Evolutionary conservation across 1,140 invertebrate genomes (phyloP).

Genomic region (Drosophila prosaltans): DNA sequence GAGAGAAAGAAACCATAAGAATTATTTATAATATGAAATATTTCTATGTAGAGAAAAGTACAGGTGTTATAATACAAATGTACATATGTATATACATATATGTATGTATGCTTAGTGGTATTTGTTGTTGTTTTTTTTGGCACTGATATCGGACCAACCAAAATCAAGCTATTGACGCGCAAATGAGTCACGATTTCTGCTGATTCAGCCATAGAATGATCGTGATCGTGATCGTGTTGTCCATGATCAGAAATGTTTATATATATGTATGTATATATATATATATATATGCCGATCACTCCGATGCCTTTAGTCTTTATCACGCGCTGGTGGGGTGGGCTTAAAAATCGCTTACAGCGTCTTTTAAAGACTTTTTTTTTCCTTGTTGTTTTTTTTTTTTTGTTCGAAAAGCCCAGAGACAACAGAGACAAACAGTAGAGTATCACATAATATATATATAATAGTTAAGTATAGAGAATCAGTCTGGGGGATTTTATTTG

Average conservation of each 20-base stretch:
- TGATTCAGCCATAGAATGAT: slow-evolving; percentile 12
- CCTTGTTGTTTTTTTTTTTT: not conserved
- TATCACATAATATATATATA: slow-evolving; percentile 7
- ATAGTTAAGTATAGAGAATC: slow-evolving; percentile 12
- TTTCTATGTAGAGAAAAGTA: slow-evolving; percentile 1
- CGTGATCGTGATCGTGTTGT: slow-evolving; percentile 4
- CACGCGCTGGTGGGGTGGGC: slow-evolving; percentile 59
- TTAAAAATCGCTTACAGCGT: slow-evolving; percentile 80
- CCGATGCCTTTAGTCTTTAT: slow-evolving; percentile 40
- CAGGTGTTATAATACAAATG: not conserved
- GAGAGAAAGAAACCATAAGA: not conserved
- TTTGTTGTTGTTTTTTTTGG: slow-evolving; percentile 22
- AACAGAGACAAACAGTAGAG: slow-evolving; percentile 24
- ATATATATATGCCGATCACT: not conserved
- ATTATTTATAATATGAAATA: not conserved
- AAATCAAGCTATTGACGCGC: slow-evolving; percentile 11
- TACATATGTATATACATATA: not conserved
- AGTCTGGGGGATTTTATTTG: not conserved
- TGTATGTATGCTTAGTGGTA: not conserved
- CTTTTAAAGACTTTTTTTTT: slow-evolving; percentile 47
- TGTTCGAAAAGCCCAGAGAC: slow-evolving; percentile 47
- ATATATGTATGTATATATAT: too few species aligned
- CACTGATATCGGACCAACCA: slow-evolving; percentile 33
- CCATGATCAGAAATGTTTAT: not conserved
- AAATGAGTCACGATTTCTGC: slow-evolving; percentile 16